These are phyloP conservation scores for Discoglossus pictus DNA, from an alignment of 2,797 vertebrate species.

Conservation along the genomic window DNA sequence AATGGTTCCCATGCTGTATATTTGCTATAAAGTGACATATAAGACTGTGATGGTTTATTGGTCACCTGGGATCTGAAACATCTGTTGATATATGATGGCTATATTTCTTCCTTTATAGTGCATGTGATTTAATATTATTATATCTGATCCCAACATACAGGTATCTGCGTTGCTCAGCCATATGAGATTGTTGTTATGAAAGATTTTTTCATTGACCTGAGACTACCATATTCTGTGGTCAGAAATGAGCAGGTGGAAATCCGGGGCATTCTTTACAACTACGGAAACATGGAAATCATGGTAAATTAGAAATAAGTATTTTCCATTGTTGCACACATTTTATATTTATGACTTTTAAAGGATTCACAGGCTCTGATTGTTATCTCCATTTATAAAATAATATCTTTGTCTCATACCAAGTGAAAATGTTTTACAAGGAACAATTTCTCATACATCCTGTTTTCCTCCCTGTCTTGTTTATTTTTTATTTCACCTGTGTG, in stretches of 20 bases:
- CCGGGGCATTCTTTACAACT: slow-evolving; percentile 86
- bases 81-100: too few species aligned
- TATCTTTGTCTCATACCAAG: too few species aligned
- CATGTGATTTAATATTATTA: not conserved
- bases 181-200: slow-evolving; percentile 79
- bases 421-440: too few species aligned
- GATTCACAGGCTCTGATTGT: not conserved
- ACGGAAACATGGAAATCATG: slow-evolving; percentile 29
- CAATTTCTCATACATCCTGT: too few species aligned
- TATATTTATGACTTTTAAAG: not conserved
- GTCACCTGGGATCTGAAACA: too few species aligned
- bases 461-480: too few species aligned
- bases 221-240: slow-evolving; percentile 83
- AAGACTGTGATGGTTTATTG: too few species aligned
- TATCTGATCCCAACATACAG: slow-evolving; percentile 57
- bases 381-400: too few species aligned
- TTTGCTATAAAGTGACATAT: too few species aligned
- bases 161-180: slow-evolving; percentile 82
- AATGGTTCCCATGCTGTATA: too few species aligned
- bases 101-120: not conserved
- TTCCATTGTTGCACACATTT: too few species aligned
- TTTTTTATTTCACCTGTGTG: too few species aligned
- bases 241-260: slow-evolving; percentile 87
- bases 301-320: slow-evolving; percentile 52
- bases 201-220: slow-evolving; percentile 84